These are phyloP conservation scores for Epinephelus cyanopodus DNA, from an alignment of 2,113 vertebrate species.

Conservation along the genomic window DNA sequence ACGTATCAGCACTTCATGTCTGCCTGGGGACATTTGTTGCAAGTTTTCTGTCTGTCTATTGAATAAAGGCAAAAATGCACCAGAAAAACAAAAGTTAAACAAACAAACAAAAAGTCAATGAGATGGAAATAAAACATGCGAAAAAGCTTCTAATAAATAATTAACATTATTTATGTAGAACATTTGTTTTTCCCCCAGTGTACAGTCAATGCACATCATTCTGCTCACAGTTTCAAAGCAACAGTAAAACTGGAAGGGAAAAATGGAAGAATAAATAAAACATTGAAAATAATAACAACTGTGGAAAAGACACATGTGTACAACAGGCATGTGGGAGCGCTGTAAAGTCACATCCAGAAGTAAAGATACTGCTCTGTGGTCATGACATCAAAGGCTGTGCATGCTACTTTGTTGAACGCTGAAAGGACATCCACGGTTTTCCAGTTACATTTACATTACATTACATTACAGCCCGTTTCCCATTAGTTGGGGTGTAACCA, in stretches of 20 bases:
- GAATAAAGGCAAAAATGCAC: background rate
- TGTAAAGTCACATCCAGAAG: no score
- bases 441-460: conserved; percentile 63
- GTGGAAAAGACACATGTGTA: background rate
- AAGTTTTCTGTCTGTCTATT: background rate
- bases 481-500: conserved; percentile 50
- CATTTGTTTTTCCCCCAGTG: background rate
- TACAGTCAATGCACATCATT: background rate
- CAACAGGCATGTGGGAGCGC: no score
- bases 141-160: background rate
- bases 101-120: background rate
- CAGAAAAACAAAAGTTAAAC: background rate
- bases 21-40: background rate
- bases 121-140: background rate
- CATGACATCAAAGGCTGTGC: background rate
- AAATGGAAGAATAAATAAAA: background rate
- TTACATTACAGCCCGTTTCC: conserved; percentile 26
- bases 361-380: background rate
- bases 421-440: conserved; percentile 56
- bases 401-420: conserved; percentile 48
- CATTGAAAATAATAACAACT: background rate
- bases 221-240: background rate
- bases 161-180: background rate
- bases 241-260: background rate
- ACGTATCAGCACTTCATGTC: no score